These are phyloP conservation scores for Tinea semifulvella DNA, from an alignment of 2,888 invertebrate genomes.

Conservation along the genomic window DNA sequence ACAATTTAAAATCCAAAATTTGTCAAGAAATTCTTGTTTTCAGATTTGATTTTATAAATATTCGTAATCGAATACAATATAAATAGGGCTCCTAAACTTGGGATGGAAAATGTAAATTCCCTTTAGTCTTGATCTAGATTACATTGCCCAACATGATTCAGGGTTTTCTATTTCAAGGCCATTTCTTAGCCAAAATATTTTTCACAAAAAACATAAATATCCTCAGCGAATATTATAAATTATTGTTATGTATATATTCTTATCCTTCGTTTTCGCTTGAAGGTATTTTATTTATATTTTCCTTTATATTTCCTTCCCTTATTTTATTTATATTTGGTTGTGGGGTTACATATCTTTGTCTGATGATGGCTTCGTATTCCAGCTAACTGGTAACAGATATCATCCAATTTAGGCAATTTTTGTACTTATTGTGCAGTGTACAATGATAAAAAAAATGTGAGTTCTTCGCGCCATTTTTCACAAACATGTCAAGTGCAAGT, in stretches of 20 bases:
- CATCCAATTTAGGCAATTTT: too few relatives aligned
- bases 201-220: not conserved
- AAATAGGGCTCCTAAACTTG: not conserved
- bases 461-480: too few relatives aligned
- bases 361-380: too few relatives aligned
- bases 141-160: slow-evolving; percentile 5
- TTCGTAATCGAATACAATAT: not conserved
- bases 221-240: slow-evolving; percentile 2
- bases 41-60: too few relatives aligned
- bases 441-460: too few relatives aligned
- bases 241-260: not conserved
- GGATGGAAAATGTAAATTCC: slow-evolving; percentile 11
- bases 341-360: too few relatives aligned
- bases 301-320: not conserved
- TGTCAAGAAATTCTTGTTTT: too few relatives aligned
- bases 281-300: not conserved
- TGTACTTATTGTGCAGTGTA: too few relatives aligned
- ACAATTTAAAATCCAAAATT: too few relatives aligned
- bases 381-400: too few relatives aligned
- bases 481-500: too few relatives aligned
- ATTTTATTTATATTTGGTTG: too few relatives aligned
- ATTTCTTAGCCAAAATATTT: slow-evolving; percentile 8
- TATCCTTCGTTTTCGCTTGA: not conserved
- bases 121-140: slow-evolving; percentile 10
- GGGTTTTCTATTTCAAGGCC: slow-evolving; percentile 5